Conservation (phyloP, 2,113 vertebrate genomes). For the Carassius gibelio region DNA sequence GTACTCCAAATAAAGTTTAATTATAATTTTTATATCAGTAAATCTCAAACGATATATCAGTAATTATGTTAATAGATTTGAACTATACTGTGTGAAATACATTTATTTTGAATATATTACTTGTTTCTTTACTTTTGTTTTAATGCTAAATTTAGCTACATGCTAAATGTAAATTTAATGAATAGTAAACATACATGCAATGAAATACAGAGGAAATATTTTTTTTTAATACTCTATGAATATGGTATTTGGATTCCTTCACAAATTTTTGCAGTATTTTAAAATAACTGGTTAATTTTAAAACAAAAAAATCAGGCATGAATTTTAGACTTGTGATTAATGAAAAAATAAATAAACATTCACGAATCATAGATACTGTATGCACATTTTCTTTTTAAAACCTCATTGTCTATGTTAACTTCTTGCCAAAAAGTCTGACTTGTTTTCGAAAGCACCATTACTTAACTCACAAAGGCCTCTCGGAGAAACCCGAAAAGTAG, state of each 20-base stretch:
- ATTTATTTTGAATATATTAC: too few relatives aligned
- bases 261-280: background rate
- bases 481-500: background rate
- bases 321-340: background rate
- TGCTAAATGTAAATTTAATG: background rate
- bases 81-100: too few relatives aligned
- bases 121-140: too few relatives aligned
- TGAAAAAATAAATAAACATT: background rate
- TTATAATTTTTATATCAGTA: too few relatives aligned
- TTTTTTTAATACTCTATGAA: background rate
- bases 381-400: background rate
- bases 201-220: background rate
- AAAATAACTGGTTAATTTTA: background rate
- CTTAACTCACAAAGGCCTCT: background rate
- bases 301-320: background rate
- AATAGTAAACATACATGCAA: too few relatives aligned
- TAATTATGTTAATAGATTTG: too few relatives aligned
- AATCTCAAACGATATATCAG: too few relatives aligned
- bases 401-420: background rate
- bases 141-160: too few relatives aligned
- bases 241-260: background rate
- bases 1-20: too few relatives aligned
- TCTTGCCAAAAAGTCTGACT: background rate
- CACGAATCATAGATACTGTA: too few relatives aligned
- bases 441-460: conserved; percentile 1